phyloP scores from a whole-genome alignment of 1,140 invertebrate species.

The Zophobas atratus region DNA sequence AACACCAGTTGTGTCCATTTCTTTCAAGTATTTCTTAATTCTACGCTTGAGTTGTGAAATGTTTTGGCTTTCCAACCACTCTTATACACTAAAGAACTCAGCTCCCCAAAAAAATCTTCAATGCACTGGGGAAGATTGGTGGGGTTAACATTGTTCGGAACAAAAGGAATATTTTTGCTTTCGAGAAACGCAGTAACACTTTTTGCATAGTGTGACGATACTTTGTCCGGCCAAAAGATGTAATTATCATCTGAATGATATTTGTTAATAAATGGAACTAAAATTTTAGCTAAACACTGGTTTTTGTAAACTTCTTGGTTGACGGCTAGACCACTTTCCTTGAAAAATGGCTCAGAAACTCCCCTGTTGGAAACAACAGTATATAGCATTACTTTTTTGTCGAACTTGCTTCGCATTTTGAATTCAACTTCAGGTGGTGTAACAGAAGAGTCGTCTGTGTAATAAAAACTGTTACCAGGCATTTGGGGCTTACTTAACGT shows the following conservation, averaged over 20 bases:
- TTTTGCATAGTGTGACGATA: background rate
- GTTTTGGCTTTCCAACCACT: background rate
- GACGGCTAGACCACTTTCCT: background rate
- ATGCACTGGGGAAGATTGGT: background rate
- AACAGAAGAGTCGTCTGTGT: background rate
- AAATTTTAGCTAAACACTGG: too few relatives aligned
- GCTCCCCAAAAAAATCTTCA: background rate
- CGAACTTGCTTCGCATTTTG: background rate
- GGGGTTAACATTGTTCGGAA: background rate
- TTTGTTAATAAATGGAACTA: background rate
- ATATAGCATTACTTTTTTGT: background rate
- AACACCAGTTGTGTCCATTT: too few relatives aligned
- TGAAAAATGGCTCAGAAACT: background rate
- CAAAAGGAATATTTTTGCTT: background rate
- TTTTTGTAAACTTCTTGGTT: background rate
- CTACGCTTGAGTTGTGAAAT: background rate
- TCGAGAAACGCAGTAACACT: background rate
- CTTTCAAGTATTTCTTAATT: background rate
- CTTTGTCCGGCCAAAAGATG: background rate
- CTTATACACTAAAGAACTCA: background rate
- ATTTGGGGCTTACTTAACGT: background rate
- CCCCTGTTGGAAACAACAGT: background rate
- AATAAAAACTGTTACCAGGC: background rate
- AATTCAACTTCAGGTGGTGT: background rate
- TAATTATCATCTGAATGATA: background rate